Percentiles rank a stretch among this genome's conserved stretches.
These are phyloP conservation scores for Amphiduros pacificus DNA, from an alignment of 2,888 invertebrate genomes.

Conservation along the genomic window DNA sequence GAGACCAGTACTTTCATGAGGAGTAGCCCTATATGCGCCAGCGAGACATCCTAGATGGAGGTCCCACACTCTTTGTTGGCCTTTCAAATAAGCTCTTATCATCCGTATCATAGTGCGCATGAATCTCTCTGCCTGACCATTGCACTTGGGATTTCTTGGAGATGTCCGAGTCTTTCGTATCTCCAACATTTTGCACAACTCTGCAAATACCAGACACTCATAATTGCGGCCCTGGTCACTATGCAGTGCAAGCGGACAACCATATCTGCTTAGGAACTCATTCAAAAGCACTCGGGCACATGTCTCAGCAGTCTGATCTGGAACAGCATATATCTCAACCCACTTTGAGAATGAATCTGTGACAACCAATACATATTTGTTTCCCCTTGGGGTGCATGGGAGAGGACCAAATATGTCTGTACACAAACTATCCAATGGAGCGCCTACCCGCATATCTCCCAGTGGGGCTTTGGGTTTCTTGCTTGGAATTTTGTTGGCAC, in stretches of 20 bases:
- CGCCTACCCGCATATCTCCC: slow-evolving; percentile 16
- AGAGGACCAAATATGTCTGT: slow-evolving; percentile 7
- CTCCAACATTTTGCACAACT: not conserved
- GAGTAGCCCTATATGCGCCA: slow-evolving; percentile 23
- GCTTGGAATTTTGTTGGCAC: slow-evolving; percentile 5
- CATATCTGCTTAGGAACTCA: not conserved
- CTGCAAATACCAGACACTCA: not conserved
- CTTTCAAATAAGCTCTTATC: slow-evolving; percentile 21
- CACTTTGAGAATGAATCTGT: slow-evolving; percentile 15
- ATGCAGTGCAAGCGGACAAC: not conserved
- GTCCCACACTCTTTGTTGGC: slow-evolving; percentile 26
- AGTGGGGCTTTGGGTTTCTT: too few species aligned
- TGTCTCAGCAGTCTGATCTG: not conserved
- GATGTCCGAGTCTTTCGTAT: slow-evolving; percentile 13
- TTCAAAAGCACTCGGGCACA: not conserved
- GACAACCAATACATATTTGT: slow-evolving; percentile 8
- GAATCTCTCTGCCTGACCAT: slow-evolving; percentile 26
- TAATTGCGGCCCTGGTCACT: slow-evolving; percentile 5
- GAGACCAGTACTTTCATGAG: slow-evolving; percentile 17
- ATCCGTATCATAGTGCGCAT: slow-evolving; percentile 23
- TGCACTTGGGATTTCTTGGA: slow-evolving; percentile 23
- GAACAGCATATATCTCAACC: slow-evolving; percentile 7
- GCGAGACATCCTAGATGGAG: slow-evolving; percentile 20
- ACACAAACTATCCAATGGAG: slow-evolving; percentile 14
- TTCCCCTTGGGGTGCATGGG: slow-evolving; percentile 9